Percentiles rank a stretch among this genome's conserved stretches.
phyloP scores from a whole-genome alignment of 2,888 invertebrate species.

The Hermaeophaga mercurialis region DNA sequence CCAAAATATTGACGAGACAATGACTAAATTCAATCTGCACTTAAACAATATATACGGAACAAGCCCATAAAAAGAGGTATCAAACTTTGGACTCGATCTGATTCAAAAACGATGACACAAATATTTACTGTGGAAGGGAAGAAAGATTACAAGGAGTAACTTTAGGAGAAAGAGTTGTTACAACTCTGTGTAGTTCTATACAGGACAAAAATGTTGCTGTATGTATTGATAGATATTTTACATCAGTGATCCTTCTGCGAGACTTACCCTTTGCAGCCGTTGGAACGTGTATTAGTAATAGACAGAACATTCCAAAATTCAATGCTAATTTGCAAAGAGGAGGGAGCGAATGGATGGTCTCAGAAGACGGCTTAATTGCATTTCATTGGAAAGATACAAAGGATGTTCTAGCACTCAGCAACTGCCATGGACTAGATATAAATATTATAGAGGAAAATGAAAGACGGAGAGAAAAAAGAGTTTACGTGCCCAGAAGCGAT shows the following conservation, averaged over 20 bases:
- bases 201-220: too few species aligned
- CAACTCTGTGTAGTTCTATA: too few species aligned
- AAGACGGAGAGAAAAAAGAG: too few species aligned
- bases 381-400: neutral
- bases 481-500: too few species aligned
- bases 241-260: neutral
- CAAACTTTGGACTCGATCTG: neutral
- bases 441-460: neutral
- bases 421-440: neutral
- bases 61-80: neutral
- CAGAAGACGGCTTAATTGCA: neutral
- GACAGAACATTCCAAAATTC: neutral
- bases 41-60: neutral
- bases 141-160: neutral
- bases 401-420: neutral
- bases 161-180: too few species aligned
- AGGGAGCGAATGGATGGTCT: neutral
- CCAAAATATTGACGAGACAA: constrained; percentile 9
- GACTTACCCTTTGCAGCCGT: neutral
- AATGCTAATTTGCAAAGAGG: neutral
- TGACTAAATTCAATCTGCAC: neutral
- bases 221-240: neutral
- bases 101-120: constrained; percentile 12
- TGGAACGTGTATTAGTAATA: neutral
- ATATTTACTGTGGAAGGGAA: constrained; percentile 19